Evolutionary conservation across 2,797 vertebrate species (phyloP), one percentile per base, ranked within the genome.

Genomic region (Steatocranus sp.): DNA sequence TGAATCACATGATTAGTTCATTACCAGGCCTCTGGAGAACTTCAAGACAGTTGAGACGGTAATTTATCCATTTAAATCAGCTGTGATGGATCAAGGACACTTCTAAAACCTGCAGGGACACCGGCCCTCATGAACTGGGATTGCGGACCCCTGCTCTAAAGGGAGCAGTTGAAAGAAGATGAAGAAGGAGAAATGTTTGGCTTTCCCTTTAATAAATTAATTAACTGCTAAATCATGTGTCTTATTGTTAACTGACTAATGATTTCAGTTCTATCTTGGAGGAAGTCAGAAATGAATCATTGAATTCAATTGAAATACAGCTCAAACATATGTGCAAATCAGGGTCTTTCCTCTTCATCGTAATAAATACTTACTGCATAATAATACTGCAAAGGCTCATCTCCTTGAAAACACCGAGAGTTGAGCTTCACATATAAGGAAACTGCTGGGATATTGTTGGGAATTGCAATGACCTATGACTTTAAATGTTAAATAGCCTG

Each of bases 1-100:
- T 53, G 51, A 53, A 53, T 15, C 12, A 53, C 12, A 53, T 53
- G 23, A 53, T 53, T 53, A 53, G 23, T 27, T 53, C 0, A 53
- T 53, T 53, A 27, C 23, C 23, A 54, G 23, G 3, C 23, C 12
- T 15, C 51, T 27, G 51, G 12, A 51, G 23, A 53, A 54, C 23
- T 5, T 5, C 3, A 27, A 27, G 51, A 54, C 51, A 5, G 51
- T 15, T 27, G 51, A 27, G 23, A 54, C 0, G 0, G 4, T 54
- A 54, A 54, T 54, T 54, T 54, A 54, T 54, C 8, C 51, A 27
- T 54, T 54, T 27, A 54, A 54, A 54, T 27, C 14, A 27, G 14
- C 51, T 54, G 14, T 27, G 25, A 54, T 54, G 51, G 51, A 54
- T 54, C 25, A 54, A 54, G 51, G 51, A 54, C 51, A 27, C 23